Evolutionary conservation across 1,140 invertebrate genomes (phyloP).

Genomic region (Magallana ariakensis): DNA sequence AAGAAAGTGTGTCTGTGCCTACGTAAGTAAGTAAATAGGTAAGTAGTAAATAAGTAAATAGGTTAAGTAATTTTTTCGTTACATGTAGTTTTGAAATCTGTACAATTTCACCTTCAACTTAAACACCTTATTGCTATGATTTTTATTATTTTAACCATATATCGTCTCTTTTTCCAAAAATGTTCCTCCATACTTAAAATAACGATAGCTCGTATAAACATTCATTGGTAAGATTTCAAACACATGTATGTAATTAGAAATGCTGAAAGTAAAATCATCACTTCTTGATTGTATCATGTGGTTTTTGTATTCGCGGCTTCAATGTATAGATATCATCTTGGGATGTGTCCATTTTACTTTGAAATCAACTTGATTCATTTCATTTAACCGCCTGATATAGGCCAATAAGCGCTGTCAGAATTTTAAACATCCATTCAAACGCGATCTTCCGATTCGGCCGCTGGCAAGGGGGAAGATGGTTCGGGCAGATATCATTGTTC

Average conservation of each 20-base stretch:
- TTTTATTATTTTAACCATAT: no score
- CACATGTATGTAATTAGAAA: not conserved
- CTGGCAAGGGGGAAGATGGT: slow-evolving; percentile 16
- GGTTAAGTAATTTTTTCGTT: no score
- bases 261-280: not conserved
- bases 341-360: slow-evolving; percentile 31
- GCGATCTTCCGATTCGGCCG: slow-evolving; percentile 28
- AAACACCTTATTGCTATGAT: no score
- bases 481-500: not conserved
- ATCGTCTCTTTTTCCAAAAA: no score
- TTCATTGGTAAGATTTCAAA: slow-evolving; percentile 11
- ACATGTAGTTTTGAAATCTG: no score
- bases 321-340: not conserved
- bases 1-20: no score
- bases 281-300: not conserved
- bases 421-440: slow-evolving; percentile 20
- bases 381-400: slow-evolving; percentile 31
- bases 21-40: no score
- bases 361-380: slow-evolving; percentile 36
- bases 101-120: no score
- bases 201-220: not conserved
- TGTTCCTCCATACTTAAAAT: no score
- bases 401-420: slow-evolving; percentile 28
- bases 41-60: no score
- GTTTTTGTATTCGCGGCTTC: slow-evolving; percentile 13